Evolutionary conservation across 2,113 vertebrate species (phyloP), one percentile per base, ranked within the genome.

Genomic region (Pholis gunnellus): DNA sequence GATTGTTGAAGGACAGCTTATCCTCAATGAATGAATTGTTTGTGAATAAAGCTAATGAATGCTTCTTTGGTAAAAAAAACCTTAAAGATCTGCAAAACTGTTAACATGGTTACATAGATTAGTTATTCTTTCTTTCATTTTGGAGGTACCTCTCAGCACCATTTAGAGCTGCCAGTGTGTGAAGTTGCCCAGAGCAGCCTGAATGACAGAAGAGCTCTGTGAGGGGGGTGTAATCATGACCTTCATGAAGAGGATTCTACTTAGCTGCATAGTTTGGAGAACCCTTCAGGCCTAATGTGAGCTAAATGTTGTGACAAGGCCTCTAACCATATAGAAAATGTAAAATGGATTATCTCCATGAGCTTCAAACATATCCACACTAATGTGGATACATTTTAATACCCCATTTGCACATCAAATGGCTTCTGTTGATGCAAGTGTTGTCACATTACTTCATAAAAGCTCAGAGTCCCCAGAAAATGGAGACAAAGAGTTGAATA

Each of bases 231-330:
- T 54, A n/a, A 60, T 60, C 31, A 60, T 81, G 71, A 59, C 63
- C 63, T 54, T 40, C 44, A 13, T 81, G 42, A 50, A 68, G 42
- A 81, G 64, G 63, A 65, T 67, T 68, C 79, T 67, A 75, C 71
- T 81, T 75, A 81, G 17, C 64, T 17, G 42, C 22, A 46, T 67
- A 67, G 4, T 57, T 34, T 7, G 17, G 42, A 81, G 64, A 68
- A 42, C 71, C 52, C 79, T 71, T 57, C 38, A 71, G 57, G 27
- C 27, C 27, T 63, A 29, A 56, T 54, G 25, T 40, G 56, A 63
- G 44, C 69, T 44, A 54, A 69, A 69, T 69, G 34, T 46, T 78
- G 75, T 68, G 22, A 56, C 9, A 56, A 56, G 52, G 52, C 36
- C 25, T 56, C 15, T 22, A 42, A n/a, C 50, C 50, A 44, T 11